These are phyloP conservation scores for Odocoileus virginianus DNA, from an alignment of 2,113 vertebrate genomes.

Conservation along the genomic window DNA sequence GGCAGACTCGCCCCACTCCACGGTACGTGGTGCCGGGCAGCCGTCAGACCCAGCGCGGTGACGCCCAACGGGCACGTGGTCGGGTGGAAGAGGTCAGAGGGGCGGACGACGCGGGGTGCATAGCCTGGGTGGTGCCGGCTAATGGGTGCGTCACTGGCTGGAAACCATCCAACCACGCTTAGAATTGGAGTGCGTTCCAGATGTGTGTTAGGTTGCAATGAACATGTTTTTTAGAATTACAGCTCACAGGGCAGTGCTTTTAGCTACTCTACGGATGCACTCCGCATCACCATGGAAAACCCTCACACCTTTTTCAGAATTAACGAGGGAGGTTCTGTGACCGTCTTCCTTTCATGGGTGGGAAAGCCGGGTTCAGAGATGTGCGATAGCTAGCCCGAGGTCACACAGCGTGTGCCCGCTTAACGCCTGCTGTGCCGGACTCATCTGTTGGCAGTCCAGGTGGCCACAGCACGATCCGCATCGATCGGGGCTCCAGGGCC, in stretches of 20 bases:
- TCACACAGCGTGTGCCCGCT: neutral
- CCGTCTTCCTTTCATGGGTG: neutral
- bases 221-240: neutral
- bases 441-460: neutral
- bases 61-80: accelerated
- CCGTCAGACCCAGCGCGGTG: accelerated
- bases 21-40: accelerated
- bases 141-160: neutral
- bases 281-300: accelerated
- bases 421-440: accelerated
- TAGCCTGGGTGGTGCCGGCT: neutral
- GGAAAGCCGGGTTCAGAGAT: neutral
- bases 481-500: neutral
- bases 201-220: accelerated
- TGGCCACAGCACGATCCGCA: accelerated
- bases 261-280: accelerated
- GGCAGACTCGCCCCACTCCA: accelerated
- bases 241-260: neutral
- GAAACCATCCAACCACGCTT: accelerated
- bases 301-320: neutral
- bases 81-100: accelerated
- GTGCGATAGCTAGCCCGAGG: neutral
- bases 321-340: accelerated
- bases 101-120: accelerated
- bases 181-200: accelerated